A percentile compares a stretch with the other conserved stretches of the same genome.
Evolutionary conservation across 2,888 invertebrate species (phyloP).

Genomic region (Acholoe squamosa): DNA sequence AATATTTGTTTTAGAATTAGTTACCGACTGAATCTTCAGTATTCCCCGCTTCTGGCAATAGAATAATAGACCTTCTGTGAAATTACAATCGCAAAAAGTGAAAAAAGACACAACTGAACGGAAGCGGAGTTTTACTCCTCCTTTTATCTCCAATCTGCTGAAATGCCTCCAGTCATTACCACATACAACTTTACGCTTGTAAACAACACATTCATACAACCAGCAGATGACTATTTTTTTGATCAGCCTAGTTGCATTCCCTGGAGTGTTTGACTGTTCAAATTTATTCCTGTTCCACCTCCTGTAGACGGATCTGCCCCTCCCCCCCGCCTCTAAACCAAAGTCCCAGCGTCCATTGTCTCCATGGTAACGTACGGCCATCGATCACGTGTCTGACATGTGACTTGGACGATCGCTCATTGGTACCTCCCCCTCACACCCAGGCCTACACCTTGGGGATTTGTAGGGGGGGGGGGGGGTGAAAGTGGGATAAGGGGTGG

Average conservation of each 20-base stretch:
- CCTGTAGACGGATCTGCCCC: background rate
- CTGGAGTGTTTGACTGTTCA: background rate
- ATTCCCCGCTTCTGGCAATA: no score
- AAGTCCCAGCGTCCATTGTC: slow-evolving; percentile 28
- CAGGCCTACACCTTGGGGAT: background rate
- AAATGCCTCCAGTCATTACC: no score
- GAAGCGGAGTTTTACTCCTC: no score
- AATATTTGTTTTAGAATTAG: no score
- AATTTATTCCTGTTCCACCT: slow-evolving; percentile 9
- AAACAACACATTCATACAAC: no score
- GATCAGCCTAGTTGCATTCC: background rate
- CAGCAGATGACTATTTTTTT: no score
- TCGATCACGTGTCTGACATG: slow-evolving; percentile 46
- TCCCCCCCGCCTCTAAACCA: background rate
- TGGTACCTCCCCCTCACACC: slow-evolving; percentile 19
- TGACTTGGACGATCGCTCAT: slow-evolving; percentile 42
- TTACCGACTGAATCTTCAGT: no score
- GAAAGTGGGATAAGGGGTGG: background rate
- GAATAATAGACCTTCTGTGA: no score
- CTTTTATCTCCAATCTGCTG: no score
- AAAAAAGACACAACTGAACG: no score
- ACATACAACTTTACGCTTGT: no score
- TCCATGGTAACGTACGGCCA: slow-evolving; percentile 22
- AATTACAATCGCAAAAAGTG: no score
- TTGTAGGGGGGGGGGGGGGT: background rate